Conservation (phyloP, 2,113 vertebrate species). For the Megaptera novaeangliae region DNA sequence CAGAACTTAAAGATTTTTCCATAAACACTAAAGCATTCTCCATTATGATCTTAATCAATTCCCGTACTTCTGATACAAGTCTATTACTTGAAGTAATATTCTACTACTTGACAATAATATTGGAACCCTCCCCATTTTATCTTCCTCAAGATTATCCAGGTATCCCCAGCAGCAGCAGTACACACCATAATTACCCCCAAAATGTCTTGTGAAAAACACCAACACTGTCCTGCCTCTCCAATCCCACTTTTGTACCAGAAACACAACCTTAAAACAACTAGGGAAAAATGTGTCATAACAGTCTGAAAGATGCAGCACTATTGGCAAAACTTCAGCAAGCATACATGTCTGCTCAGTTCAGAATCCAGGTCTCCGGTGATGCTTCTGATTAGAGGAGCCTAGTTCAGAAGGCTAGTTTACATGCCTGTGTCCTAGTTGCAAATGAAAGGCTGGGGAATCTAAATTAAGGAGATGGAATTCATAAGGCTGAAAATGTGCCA, state of each 20-base stretch:
- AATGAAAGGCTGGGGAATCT: not conserved
- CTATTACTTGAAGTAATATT: not conserved
- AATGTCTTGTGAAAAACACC: not conserved
- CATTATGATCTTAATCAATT: not conserved
- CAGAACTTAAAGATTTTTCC: not conserved
- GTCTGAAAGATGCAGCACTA: not conserved
- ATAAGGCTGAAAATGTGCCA: not conserved
- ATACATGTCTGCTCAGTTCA: not conserved
- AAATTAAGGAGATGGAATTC: not conserved
- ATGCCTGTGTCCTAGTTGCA: not conserved
- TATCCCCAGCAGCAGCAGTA: conserved; percentile 10
- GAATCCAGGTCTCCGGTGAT: not conserved
- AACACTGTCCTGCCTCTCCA: not conserved
- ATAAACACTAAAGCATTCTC: not conserved
- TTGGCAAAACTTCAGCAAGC: not conserved
- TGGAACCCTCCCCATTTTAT: not conserved
- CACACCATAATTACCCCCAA: not conserved
- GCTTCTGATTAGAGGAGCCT: not conserved
- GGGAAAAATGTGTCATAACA: not conserved
- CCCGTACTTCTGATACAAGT: not conserved
- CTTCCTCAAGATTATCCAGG: not conserved
- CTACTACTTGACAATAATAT: not conserved
- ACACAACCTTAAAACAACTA: not conserved
- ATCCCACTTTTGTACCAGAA: not conserved
- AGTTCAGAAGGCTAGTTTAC: not conserved